Evolutionary conservation across 2,888 invertebrate species (phyloP).

Genomic region (Sminthurides aquaticus): DNA sequence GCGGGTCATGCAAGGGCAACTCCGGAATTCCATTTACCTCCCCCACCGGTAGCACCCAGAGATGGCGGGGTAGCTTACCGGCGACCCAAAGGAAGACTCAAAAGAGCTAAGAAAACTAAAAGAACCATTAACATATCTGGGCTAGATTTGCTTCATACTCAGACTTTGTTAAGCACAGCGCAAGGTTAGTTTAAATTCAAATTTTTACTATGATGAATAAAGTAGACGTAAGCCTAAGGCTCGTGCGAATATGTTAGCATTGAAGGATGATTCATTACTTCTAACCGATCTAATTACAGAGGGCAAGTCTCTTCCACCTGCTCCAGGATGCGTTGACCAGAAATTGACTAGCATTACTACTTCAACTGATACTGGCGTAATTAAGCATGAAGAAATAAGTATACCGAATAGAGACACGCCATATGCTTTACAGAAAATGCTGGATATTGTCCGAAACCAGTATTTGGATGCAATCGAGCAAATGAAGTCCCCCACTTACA

Average conservation of each 20-base stretch:
- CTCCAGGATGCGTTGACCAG: conserved; percentile 86
- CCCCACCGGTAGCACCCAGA: conserved; percentile 38
- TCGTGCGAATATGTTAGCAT: no score
- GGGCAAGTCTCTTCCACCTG: conserved; percentile 70
- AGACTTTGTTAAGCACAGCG: conserved; percentile 77
- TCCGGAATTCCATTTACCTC: conserved; percentile 32
- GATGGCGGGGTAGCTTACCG: conserved; percentile 46
- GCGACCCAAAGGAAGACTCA: conserved; percentile 56
- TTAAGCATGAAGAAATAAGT: conserved; percentile 67
- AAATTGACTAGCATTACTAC: conserved; percentile 71
- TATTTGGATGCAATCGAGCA: conserved; percentile 74
- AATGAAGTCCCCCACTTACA: conserved; percentile 73
- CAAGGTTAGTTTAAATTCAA: conserved; percentile 52
- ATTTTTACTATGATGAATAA: conserved; percentile 5
- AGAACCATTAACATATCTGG: conserved; percentile 67
- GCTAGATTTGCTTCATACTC: conserved; percentile 77
- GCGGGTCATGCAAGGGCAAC: background rate
- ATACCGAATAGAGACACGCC: conserved; percentile 76
- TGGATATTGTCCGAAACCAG: conserved; percentile 79
- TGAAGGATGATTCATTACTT: background rate
- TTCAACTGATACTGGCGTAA: conserved; percentile 49
- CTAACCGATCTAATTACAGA: no score
- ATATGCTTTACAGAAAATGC: conserved; percentile 74
- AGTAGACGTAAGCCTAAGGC: background rate
- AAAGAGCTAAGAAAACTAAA: conserved; percentile 50